Percentiles rank a stretch among this genome's conserved stretches.
Conservation (phyloP, 2,797 vertebrate genomes). For the Sarcoramphus papa region DNA sequence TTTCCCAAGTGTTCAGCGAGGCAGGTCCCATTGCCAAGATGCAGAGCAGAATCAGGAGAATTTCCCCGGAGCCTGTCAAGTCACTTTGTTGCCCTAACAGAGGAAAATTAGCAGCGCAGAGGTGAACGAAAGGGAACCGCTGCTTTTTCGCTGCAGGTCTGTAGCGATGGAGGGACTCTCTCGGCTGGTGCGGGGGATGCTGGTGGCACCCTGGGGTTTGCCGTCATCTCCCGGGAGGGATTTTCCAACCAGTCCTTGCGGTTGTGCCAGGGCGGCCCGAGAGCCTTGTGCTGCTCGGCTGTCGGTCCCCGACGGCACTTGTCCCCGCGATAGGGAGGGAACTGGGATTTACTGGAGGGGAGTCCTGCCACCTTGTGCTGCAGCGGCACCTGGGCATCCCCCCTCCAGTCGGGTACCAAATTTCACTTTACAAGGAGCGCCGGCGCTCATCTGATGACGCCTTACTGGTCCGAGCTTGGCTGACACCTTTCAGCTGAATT, state of each 20-base stretch:
- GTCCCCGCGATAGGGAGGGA: not conserved
- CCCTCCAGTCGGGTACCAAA: not conserved
- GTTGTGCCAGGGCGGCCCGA: not conserved
- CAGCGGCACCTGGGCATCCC: not conserved
- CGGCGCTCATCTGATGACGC: accelerated
- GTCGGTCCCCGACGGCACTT: not conserved
- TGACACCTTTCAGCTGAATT: not conserved
- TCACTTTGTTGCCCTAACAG: accelerated
- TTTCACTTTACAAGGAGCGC: not conserved
- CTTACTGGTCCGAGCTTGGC: not conserved
- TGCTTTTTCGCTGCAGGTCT: not conserved
- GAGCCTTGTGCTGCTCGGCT: not conserved
- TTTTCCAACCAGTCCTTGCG: not conserved
- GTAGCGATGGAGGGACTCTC: not conserved
- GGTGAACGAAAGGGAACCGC: not conserved
- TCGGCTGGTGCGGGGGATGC: not conserved
- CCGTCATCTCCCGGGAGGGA: not conserved
- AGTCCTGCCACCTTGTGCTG: not conserved
- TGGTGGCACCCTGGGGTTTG: not conserved
- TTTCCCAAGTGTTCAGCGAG: not conserved
- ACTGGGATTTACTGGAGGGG: accelerated
- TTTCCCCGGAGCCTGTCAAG: not conserved
- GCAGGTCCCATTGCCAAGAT: not conserved
- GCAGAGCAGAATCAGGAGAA: not conserved
- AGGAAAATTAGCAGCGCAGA: not conserved